Conservation (phyloP, 2,888 invertebrate species). For the Fragum fragum region DNA sequence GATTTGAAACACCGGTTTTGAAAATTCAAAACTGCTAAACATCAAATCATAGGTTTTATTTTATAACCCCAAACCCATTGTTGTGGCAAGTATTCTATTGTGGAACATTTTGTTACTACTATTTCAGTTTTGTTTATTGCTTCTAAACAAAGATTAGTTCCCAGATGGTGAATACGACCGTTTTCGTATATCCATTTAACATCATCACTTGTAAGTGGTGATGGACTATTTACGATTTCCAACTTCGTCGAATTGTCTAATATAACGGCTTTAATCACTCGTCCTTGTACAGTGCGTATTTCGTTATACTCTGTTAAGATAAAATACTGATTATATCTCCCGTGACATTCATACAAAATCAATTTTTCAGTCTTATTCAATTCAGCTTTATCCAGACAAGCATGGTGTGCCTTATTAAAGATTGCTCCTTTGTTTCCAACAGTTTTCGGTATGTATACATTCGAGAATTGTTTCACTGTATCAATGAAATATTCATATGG, state of each 20-base stretch:
- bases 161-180: background rate
- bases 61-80: constrained; percentile 4
- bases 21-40: too few relatives aligned
- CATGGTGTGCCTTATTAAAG: background rate
- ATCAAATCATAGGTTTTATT: background rate
- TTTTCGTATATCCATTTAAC: constrained; percentile 9
- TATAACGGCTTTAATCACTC: background rate
- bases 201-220: background rate
- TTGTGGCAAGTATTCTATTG: background rate
- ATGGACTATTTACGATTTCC: background rate
- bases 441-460: constrained; percentile 9
- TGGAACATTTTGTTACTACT: background rate
- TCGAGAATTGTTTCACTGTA: constrained; percentile 10
- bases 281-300: background rate
- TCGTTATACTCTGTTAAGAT: constrained; percentile 2
- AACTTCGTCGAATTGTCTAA: background rate
- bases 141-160: background rate
- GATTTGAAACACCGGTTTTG: too few relatives aligned
- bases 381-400: background rate
- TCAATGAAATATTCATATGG: constrained; percentile 18
- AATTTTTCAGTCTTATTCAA: constrained; percentile 1
- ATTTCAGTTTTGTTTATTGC: background rate
- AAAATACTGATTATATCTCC: constrained; percentile 18
- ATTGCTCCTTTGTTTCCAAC: background rate
- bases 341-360: constrained; percentile 3